phyloP scores from a whole-genome alignment of 2,888 invertebrate species.

The Eulithis testata region DNA sequence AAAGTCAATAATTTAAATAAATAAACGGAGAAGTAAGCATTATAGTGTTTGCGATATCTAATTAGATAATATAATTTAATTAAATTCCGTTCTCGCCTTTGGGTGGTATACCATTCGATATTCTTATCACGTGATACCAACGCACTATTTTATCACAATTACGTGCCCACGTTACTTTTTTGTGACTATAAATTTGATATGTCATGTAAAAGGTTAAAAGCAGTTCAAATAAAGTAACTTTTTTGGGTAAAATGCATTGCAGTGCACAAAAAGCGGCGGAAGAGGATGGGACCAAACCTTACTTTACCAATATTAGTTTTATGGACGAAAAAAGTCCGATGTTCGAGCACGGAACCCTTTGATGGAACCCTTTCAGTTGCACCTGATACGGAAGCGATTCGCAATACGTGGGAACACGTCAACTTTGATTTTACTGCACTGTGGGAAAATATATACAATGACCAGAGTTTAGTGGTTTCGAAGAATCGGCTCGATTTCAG shows the following conservation, averaged over 20 bases:
- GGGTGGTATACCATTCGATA: conserved; percentile 68
- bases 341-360: conserved; percentile 72
- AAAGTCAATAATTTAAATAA: conserved; percentile 51
- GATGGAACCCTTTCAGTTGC: conserved; percentile 76
- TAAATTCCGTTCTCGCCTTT: conserved; percentile 72
- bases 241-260: conserved; percentile 69
- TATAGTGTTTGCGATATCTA: conserved; percentile 71
- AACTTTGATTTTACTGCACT: conserved; percentile 27
- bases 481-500: neutral
- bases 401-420: conserved; percentile 72
- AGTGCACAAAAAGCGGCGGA: conserved; percentile 78
- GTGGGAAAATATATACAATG: conserved; percentile 24
- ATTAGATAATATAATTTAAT: conserved; percentile 75
- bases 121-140: conserved; percentile 57
- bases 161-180: conserved; percentile 16
- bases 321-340: conserved; percentile 78
- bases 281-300: conserved; percentile 78
- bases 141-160: conserved; percentile 34
- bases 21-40: conserved; percentile 74
- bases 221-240: conserved; percentile 73
- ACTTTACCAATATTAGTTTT: conserved; percentile 81
- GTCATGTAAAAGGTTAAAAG: conserved; percentile 58
- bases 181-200: conserved; percentile 55
- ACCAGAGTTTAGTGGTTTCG: conserved; percentile 13
- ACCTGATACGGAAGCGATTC: conserved; percentile 83